Evolutionary conservation across 2,797 vertebrate genomes (phyloP), one percentile per base, ranked within the genome.

Genomic region (Orientallactaga sibirica): DNA sequence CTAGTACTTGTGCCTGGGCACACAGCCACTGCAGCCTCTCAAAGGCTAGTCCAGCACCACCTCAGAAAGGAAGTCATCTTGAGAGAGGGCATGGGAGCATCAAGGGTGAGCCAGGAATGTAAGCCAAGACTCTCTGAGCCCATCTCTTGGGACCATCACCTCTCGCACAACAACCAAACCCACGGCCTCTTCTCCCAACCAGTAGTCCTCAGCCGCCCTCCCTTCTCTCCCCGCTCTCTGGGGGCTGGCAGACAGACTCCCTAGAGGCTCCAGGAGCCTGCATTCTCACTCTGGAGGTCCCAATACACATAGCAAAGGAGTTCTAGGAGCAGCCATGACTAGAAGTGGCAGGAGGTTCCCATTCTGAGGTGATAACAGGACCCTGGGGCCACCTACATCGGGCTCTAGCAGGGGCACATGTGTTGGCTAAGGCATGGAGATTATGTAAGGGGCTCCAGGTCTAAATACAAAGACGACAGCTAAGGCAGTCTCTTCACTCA

Each of bases 1-100:
- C 85, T 66, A 87, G 78, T 41, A 66, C 90, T 91, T 93, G 78
- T 85, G 70, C 83, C 92, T 90, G 82, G 94, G 94, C 94, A 92
- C 77, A 88, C 7, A 77, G 94, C 84, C 93, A 91, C 84, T 14
- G 29, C 5, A 91, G 86, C 88, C 87, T 85, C 92, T 95, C 87
- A 87, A 81, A 87, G 67, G 86, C 74, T 37, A 86, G 88, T 86
- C 88, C 80, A 86, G 88, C 16, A 74, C 86, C 33, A 90, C 89
- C 92, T 94, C 58, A 43, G 71, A 70, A 80, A 83, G 74, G 77
- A 86, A 84, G n/a, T 79, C 66, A 70, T 67, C 86, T 90, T 88
- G 48, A 66, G 87, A 93, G 66, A 88, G 8, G 62, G 66, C 15
- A 1, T 4, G 66, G 61, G 67, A 66, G 20, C 10, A 29, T 74